phyloP scores from a whole-genome alignment of 2,888 invertebrate genomes.

The Sinodicranocentrus sp. region DNA sequence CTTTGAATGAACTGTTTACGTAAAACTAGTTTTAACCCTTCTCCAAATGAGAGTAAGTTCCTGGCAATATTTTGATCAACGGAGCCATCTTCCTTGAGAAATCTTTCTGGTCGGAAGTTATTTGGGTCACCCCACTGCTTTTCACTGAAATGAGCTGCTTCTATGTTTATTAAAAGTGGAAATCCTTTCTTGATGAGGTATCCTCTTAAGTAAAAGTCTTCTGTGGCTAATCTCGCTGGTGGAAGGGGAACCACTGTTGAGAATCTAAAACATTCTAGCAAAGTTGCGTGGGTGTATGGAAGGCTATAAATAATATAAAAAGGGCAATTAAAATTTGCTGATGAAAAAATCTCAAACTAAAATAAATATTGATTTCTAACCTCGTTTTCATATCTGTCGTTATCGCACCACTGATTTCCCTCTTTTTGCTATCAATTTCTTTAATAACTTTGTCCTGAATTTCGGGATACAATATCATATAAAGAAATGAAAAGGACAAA shows the following conservation, averaged over 20 bases:
- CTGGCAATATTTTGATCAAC: conserved; percentile 3
- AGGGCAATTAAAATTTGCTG: background rate
- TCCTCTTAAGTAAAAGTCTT: conserved; percentile 27
- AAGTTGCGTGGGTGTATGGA: conserved; percentile 25
- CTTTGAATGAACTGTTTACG: background rate
- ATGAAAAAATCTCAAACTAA: background rate
- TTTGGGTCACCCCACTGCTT: conserved; percentile 52
- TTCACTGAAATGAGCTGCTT: conserved; percentile 20
- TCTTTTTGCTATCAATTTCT: conserved; percentile 22
- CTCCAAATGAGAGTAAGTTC: conserved; percentile 42
- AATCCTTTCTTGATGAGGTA: conserved; percentile 26
- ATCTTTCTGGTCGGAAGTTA: conserved; percentile 55
- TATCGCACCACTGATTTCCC: background rate
- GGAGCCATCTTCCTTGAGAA: conserved; percentile 32
- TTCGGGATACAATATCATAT: conserved; percentile 39
- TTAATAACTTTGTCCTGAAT: conserved; percentile 30
- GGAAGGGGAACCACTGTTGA: conserved; percentile 12
- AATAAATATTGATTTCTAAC: background rate
- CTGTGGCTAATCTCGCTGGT: background rate
- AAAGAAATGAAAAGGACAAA: conserved; percentile 18
- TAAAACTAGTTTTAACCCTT: conserved; percentile 24
- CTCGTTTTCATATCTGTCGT: background rate
- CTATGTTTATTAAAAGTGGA: background rate
- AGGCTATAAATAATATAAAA: background rate
- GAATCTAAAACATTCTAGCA: conserved; percentile 8